Conservation (phyloP, 1,140 invertebrate genomes). For the Periplaneta americana region DNA sequence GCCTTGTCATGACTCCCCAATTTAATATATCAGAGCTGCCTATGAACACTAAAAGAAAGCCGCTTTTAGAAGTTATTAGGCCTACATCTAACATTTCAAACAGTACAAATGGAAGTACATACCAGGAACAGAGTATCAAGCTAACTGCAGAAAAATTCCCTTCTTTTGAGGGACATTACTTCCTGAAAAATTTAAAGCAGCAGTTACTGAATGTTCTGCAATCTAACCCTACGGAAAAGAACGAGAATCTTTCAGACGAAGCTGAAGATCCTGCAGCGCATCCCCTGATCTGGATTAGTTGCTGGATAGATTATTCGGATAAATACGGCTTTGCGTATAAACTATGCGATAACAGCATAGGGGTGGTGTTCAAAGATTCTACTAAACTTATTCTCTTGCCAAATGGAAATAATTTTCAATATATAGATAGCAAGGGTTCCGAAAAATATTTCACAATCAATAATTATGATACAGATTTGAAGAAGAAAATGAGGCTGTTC, state of each 20-base stretch:
- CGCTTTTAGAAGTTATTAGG: background rate
- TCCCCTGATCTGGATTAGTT: constrained; percentile 59
- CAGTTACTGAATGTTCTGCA: background rate
- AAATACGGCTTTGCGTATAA: constrained; percentile 65
- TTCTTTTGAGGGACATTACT: background rate
- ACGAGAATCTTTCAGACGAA: constrained; percentile 39
- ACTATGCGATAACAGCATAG: constrained; percentile 58
- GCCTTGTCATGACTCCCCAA: constrained; percentile 52
- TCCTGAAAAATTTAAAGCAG: background rate
- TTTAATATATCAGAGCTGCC: no score
- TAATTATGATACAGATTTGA: background rate
- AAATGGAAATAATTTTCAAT: constrained; percentile 37
- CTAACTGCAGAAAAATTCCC: background rate
- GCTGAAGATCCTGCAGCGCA: constrained; percentile 50
- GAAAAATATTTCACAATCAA: background rate
- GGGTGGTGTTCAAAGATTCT: constrained; percentile 59
- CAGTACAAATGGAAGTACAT: no score
- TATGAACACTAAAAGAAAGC: background rate
- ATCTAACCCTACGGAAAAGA: background rate
- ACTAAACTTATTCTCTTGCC: constrained; percentile 50
- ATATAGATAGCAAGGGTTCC: background rate
- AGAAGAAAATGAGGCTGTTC: constrained; percentile 11
- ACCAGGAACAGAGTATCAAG: background rate
- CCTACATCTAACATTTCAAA: background rate
- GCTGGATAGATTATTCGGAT: constrained; percentile 68